Conservation (phyloP, 2,113 vertebrate genomes). For the Daubentonia madagascariensis region DNA sequence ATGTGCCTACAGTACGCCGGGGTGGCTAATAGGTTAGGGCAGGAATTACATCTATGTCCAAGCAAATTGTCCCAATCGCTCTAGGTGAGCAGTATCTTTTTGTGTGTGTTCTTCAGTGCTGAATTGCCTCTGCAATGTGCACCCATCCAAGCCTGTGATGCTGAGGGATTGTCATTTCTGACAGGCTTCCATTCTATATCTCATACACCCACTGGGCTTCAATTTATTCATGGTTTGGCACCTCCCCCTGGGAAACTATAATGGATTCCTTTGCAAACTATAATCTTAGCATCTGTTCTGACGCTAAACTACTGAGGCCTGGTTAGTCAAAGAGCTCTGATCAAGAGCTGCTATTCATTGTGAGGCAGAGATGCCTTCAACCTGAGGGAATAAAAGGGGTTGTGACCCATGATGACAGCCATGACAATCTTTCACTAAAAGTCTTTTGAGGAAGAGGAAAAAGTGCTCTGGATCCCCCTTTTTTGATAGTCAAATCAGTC, state of each 20-base stretch:
- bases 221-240: not conserved
- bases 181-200: not conserved
- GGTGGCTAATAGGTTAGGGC: not conserved
- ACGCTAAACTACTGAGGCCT: not conserved
- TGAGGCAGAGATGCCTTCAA: not conserved
- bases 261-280: not conserved
- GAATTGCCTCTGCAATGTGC: not conserved
- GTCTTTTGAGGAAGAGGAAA: not conserved
- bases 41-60: too few relatives aligned
- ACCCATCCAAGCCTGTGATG: not conserved
- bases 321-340: not conserved
- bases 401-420: too few relatives aligned
- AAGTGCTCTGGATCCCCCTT: not conserved
- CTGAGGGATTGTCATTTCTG: not conserved
- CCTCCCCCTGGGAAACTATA: not conserved
- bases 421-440: not conserved
- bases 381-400: fast-evolving
- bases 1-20: not conserved
- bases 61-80: not conserved
- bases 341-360: not conserved
- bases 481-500: not conserved
- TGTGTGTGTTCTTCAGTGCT: not conserved
- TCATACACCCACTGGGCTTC: not conserved
- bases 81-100: not conserved
- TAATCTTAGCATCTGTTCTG: not conserved